Conservation (phyloP, 2,797 vertebrate genomes). For the Sebastes kiyomatsui region DNA sequence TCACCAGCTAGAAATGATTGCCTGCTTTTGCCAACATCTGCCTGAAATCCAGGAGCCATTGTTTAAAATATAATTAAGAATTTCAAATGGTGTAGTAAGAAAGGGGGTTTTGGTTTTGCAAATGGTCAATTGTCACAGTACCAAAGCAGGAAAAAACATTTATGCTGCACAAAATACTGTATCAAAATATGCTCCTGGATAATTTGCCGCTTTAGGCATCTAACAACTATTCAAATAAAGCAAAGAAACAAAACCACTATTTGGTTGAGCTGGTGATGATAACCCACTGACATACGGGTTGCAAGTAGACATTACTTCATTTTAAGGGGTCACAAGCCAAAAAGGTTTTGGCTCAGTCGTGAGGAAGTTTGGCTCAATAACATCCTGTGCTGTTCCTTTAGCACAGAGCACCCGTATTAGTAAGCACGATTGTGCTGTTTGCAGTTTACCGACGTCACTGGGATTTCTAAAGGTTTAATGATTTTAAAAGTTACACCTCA, state of each 20-base stretch:
- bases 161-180: neutral
- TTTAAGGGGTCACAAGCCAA: neutral
- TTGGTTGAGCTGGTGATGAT: neutral
- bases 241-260: accelerated
- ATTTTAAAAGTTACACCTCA: neutral
- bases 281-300: neutral
- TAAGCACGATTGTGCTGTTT: neutral
- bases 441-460: neutral
- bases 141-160: neutral
- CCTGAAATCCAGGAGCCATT: neutral
- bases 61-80: neutral
- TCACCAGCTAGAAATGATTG: neutral
- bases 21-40: neutral
- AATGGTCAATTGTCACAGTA: neutral
- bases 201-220: neutral
- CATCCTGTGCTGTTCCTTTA: neutral
- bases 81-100: neutral
- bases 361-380: neutral
- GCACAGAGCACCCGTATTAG: neutral
- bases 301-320: neutral
- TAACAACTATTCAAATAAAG: neutral
- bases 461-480: neutral
- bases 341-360: neutral
- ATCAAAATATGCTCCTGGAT: neutral
- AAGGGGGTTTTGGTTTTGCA: no score